phyloP scores from a whole-genome alignment of 2,113 vertebrate genomes.

The Neodontobutis hainanensis region DNA sequence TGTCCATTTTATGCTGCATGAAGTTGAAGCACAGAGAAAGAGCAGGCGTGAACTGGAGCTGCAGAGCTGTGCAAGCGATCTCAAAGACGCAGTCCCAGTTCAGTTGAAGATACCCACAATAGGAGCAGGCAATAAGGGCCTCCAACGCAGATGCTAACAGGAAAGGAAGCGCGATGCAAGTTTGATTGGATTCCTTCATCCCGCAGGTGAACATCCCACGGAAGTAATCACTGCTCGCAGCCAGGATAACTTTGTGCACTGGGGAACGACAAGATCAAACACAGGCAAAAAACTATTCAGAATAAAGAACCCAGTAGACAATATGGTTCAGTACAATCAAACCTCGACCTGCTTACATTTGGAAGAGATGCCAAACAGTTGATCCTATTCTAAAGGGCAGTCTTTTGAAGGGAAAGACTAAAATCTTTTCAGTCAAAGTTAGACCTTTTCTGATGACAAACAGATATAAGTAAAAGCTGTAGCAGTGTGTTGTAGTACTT shows the following conservation, averaged over 20 bases:
- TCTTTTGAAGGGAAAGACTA: too few species aligned
- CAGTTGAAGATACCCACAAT: constrained; percentile 80
- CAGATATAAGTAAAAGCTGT: too few species aligned
- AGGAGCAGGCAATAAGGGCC: constrained; percentile 83
- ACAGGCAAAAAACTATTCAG: not conserved
- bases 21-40: constrained; percentile 83
- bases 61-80: constrained; percentile 82
- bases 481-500: too few species aligned
- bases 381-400: too few species aligned
- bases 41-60: constrained; percentile 85
- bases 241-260: constrained; percentile 88
- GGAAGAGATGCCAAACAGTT: too few species aligned
- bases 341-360: too few species aligned
- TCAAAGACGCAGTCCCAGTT: constrained; percentile 84
- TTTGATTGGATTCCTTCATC: constrained; percentile 86
- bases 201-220: constrained; percentile 89
- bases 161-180: constrained; percentile 57
- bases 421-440: too few species aligned
- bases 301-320: too few species aligned
- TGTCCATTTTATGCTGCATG: constrained; percentile 77
- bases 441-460: too few species aligned
- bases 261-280: constrained; percentile 5
- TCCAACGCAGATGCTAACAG: constrained; percentile 78
- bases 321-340: too few species aligned
- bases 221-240: constrained; percentile 90